Percentiles rank a stretch among this genome's conserved stretches.
Evolutionary conservation across 2,797 vertebrate species (phyloP).

Genomic region (Parauchenoglanis ngamensis): DNA sequence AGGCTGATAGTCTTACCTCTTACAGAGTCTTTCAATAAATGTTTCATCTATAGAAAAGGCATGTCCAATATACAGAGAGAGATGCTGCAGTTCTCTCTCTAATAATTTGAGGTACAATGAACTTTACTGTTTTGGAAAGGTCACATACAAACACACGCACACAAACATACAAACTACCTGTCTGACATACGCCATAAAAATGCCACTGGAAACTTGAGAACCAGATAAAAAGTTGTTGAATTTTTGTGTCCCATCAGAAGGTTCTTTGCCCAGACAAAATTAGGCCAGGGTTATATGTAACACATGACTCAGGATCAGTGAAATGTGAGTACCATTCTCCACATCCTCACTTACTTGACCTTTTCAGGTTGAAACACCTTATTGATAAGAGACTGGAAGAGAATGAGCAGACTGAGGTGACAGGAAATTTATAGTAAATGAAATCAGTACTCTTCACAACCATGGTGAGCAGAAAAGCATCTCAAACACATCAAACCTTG

Average conservation of each 20-base stretch:
- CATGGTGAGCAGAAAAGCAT: too few relatives aligned
- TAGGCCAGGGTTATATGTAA: too few relatives aligned
- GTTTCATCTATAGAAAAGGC: not conserved
- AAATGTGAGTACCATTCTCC: too few relatives aligned
- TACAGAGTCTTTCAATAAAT: not conserved
- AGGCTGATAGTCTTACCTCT: not conserved
- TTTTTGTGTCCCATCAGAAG: not conserved
- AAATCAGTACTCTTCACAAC: too few relatives aligned
- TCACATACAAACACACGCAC: not conserved
- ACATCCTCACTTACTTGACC: too few relatives aligned
- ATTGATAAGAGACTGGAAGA: too few relatives aligned
- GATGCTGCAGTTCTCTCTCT: not conserved
- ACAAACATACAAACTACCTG: not conserved
- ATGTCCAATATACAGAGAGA: not conserved
- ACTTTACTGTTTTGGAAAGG: not conserved
- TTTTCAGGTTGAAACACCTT: too few relatives aligned
- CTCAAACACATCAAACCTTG: too few relatives aligned
- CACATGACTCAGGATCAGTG: too few relatives aligned
- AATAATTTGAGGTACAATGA: conserved; percentile 1
- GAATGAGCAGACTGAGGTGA: too few relatives aligned
- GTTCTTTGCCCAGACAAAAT: not conserved
- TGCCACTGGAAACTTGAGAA: not conserved
- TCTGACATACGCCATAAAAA: not conserved
- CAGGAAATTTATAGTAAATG: too few relatives aligned
- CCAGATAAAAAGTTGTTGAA: not conserved